Evolutionary conservation across 64 coral and sea anemone genomes (phyloP), one percentile per base, ranked within the genome.

Genomic region (Exaiptasia diaphana): DNA sequence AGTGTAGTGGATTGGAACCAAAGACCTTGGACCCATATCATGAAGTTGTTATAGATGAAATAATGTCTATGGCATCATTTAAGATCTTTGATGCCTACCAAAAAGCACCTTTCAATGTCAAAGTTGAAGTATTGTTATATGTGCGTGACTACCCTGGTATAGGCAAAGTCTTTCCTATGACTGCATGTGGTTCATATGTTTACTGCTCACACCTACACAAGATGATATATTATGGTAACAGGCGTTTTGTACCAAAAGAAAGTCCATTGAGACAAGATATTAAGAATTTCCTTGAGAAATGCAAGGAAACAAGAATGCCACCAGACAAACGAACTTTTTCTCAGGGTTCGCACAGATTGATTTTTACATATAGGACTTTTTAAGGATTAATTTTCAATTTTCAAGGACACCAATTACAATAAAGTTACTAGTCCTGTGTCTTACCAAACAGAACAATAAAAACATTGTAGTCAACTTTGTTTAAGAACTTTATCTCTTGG

Each of bases 51-150:
- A 52, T 42, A 3, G 67, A 83, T 14, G 57, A 80, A 17, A 37
- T 80, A 7, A 3, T 45, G 15, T 80, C 26, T 18, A 20, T 80
- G 6, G 22, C 14, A n/a, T 10, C 31, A 7, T 25, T 14, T 35
- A 80, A 45, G 40, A 35, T 68, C 1, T 87, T 53, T 87, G 73
- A 87, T 68, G 44, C 57, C 8, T 87, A 77, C 83, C 18, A 50
- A 38, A 40, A 41, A 42, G 73, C 56, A 36, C 59, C 73, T 4
- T 87, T 87, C 43, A 31, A 83, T 11, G 34, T 38, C 12, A 83
- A 83, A 28, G 67, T 73, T 0, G 23, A 83, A 31, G 20, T 83
- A 3, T 4, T 83, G 33, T 1, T 83, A 9, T 43, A 73, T 31
- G 35, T 83, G 1, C 46, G 71, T 28, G 73, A 87, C 35, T 87